phyloP scores from a whole-genome alignment of 1,140 invertebrate genomes.

The Protaetia brevitarsis region DNA sequence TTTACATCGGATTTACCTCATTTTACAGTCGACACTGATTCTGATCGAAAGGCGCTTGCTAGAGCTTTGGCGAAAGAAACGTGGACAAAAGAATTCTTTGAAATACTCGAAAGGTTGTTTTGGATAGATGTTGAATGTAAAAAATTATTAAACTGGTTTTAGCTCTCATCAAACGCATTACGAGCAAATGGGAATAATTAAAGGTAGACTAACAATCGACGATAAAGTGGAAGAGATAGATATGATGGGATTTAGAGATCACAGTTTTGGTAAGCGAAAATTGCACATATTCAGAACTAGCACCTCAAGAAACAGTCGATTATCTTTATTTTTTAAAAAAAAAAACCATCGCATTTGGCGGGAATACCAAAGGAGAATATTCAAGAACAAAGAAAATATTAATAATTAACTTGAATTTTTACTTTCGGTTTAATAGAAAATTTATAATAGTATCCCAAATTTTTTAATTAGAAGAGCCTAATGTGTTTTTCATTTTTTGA shows the following conservation, averaged over 20 bases:
- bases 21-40: conserved; percentile 68
- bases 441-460: too few species aligned
- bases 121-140: neutral
- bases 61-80: conserved; percentile 63
- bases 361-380: too few species aligned
- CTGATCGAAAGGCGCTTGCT: conserved; percentile 57
- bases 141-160: conserved; percentile 27
- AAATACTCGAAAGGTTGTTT: conserved; percentile 58
- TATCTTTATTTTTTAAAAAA: too few species aligned
- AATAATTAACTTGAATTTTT: too few species aligned
- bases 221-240: conserved; percentile 50
- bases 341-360: too few species aligned
- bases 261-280: conserved; percentile 62
- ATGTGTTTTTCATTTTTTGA: too few species aligned
- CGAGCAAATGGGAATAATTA: conserved; percentile 65
- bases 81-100: conserved; percentile 64
- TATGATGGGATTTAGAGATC: conserved; percentile 62
- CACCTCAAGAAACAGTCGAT: too few species aligned
- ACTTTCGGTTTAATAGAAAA: too few species aligned
- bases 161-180: conserved; percentile 73
- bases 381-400: too few species aligned
- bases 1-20: conserved; percentile 53
- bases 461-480: too few species aligned
- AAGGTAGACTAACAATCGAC: conserved; percentile 55
- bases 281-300: too few species aligned